These are phyloP conservation scores for Phymorhynchus buccinoides DNA, from an alignment of 1,140 invertebrate species.

Conservation along the genomic window DNA sequence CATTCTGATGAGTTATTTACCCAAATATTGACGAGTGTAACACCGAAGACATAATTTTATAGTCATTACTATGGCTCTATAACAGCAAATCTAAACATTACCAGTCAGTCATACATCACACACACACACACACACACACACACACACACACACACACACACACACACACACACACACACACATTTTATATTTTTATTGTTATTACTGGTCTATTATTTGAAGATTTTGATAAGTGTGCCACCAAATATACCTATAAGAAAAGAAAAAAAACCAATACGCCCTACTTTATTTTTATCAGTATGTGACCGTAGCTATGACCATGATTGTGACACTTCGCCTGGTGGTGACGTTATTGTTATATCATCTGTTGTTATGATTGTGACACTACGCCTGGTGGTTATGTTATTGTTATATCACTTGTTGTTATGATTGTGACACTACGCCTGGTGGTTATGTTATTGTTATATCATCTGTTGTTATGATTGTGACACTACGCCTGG, in stretches of 20 bases:
- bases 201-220: background rate
- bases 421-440: background rate
- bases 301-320: background rate
- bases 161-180: background rate
- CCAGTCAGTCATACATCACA: background rate
- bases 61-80: too few species aligned
- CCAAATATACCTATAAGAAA: too few species aligned
- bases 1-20: too few species aligned
- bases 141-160: background rate
- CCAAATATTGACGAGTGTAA: too few species aligned
- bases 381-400: background rate
- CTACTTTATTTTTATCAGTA: background rate
- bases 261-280: too few species aligned
- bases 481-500: background rate
- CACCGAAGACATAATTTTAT: too few species aligned
- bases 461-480: background rate
- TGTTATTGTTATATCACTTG: constrained; percentile 36
- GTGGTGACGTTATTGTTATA: too few species aligned
- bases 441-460: constrained; percentile 28
- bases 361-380: background rate
- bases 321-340: background rate
- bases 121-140: background rate
- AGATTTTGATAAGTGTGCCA: too few species aligned
- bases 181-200: background rate
- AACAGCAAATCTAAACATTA: background rate